Percentiles rank a stretch among this genome's conserved stretches.
Conservation (phyloP, 2,888 invertebrate species). For the Masnerella sp. region DNA sequence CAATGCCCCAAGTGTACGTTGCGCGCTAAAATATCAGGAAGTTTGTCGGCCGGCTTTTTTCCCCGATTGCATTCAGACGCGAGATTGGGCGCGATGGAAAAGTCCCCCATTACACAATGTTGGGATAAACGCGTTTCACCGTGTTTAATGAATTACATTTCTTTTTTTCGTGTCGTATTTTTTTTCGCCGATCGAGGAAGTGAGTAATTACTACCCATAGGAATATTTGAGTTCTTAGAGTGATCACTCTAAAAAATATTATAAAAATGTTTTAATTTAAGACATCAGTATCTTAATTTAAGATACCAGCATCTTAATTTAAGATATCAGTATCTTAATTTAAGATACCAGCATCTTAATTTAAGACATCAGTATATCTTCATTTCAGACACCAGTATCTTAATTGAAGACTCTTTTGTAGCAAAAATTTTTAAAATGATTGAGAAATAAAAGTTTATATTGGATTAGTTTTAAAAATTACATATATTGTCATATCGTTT, state of each 20-base stretch:
- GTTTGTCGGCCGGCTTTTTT: slow-evolving; percentile 23
- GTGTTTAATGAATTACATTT: slow-evolving; percentile 12
- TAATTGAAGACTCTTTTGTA: neutral
- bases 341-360: neutral
- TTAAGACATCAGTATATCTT: neutral
- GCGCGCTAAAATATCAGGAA: slow-evolving; percentile 28
- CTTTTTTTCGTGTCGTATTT: neutral
- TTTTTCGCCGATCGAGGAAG: slow-evolving; percentile 19
- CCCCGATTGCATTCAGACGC: neutral
- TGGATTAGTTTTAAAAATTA: too few relatives aligned
- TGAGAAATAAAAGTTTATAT: too few relatives aligned
- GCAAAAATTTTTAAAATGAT: neutral
- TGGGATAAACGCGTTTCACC: slow-evolving; percentile 24
- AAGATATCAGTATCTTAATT: too few relatives aligned
- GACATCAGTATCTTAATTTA: too few relatives aligned
- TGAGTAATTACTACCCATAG: slow-evolving; percentile 4
- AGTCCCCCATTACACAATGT: slow-evolving; percentile 17
- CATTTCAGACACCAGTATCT: neutral
- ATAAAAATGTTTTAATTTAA: too few relatives aligned
- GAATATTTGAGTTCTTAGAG: too few relatives aligned
- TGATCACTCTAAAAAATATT: too few relatives aligned
- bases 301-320: too few relatives aligned
- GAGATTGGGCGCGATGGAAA: neutral
- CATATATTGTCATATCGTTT: too few relatives aligned
- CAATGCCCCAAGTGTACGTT: slow-evolving; percentile 49